Evolutionary conservation across 2,888 invertebrate species (phyloP), one percentile per base, ranked within the genome.

Genomic region (Acrobasis suavella): DNA sequence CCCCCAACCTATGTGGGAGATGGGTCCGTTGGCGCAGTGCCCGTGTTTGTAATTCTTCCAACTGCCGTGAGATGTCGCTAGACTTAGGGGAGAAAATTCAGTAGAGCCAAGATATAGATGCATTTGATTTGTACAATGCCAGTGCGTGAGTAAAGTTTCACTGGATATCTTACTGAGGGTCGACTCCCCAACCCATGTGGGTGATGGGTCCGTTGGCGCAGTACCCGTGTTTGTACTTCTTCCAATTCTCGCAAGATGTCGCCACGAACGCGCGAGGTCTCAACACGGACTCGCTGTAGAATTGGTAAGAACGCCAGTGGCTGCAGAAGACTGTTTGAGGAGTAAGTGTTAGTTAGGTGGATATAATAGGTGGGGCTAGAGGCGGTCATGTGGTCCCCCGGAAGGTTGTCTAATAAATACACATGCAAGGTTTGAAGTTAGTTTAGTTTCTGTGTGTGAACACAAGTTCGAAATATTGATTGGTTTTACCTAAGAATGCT

Each of bases 251-350:
- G 67, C 94, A 94, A 2, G 84, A 70, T 0, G 91, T 78, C 0
- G 94, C 88, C 0, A 84, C 78, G 75, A 94, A 94, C 0, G 90
- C 83, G 2, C 74, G 64, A 0, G 93, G 93, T 14, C 89, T 82
- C 12, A 94, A 71, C 0, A 94, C 88, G 0, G 94, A 94, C 77
- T 94, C 94, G 17, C 93, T 89, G 81, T 89, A 94, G 81, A 92
- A 94, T 79, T 92, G 92, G 79, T 94, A 94, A 0, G 94, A 94
- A 0, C 94, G 87, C 94, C 94, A 94, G 76, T 94, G 94, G 78
- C 94, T 94, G 87, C 94, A 94, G 86, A 94, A 94, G 68, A 94
- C 94, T 94, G 14, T 51, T 49, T 60, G 39, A 12, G 7, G 14
- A 17, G 65, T 68, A 63, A 63, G 68, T 64, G 46, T 32, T 52